Evolutionary conservation across 2,113 vertebrate species (phyloP), one percentile per base, ranked within the genome.

Genomic region (Chaetops frenatus): DNA sequence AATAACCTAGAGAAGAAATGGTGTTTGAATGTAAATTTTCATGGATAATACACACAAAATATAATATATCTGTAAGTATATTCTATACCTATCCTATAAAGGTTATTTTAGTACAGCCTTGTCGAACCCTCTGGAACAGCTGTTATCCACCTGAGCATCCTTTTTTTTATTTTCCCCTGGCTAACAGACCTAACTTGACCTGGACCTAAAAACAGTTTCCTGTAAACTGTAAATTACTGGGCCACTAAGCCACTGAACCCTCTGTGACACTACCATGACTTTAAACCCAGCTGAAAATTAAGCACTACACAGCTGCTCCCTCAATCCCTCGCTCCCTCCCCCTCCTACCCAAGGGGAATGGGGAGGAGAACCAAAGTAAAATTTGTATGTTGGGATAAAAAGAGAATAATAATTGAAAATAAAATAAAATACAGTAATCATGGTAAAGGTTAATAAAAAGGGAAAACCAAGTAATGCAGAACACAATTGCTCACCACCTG

Each of bases 291-390:
- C 15, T 53, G 23, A 61, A 51, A 69, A 38, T 53, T 38, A 53
- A 16, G 8, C 38, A 53, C 8, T 25, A 44, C 56, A 38, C 10
- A 58, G 25, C 12, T 53, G 14, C 62, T 60, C 1, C 1, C 33
- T 78, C 18, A 11, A 23, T 8, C 10, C 38, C 11, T 50, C 0
- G 0, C 45, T 33, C 22, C 50, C 3, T 44, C 22, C 8, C 5
- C 4, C 3, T 38, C 0, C 5, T 21, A 12, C 6, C 9, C 18
- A 11, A 60, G 38, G 36, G 16, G 27, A 60, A 51, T 7, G 21
- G 22, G 18, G 33, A 45, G 3, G 22, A 53, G 23, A 69, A 36
- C 33, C 33, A 44, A 45, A 33, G 27, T 7, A 60, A 60, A 60
- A 60, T 27, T 28, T 36, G 5, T 44, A 28, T 38, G 12, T 19